Percentiles rank a stretch among this genome's conserved stretches.
These are phyloP conservation scores for Pristionchus mayeri DNA, from an alignment of 2,888 invertebrate genomes.

Conservation along the genomic window DNA sequence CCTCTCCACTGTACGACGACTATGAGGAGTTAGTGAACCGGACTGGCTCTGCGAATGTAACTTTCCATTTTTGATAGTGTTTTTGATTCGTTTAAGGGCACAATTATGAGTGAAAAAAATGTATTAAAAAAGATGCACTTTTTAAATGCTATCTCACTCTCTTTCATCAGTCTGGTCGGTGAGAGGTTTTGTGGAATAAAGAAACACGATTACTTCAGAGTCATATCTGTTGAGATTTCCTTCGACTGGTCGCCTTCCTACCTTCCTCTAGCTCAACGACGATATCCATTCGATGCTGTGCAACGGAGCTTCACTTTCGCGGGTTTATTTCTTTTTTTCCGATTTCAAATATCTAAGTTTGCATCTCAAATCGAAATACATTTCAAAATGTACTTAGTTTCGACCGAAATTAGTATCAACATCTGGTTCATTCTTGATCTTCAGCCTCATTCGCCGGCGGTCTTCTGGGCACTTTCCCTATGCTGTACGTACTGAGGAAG, in stretches of 20 bases:
- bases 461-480: background rate
- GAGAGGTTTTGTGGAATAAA: background rate
- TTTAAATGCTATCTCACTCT: background rate
- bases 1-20: background rate
- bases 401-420: too few relatives aligned
- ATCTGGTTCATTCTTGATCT: background rate
- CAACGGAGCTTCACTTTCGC: conserved; percentile 17
- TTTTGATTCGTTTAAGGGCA: background rate
- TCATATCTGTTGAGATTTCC: background rate
- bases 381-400: too few relatives aligned
- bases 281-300: background rate
- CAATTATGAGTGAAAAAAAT: too few relatives aligned
- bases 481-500: background rate
- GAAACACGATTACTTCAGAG: background rate
- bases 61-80: background rate
- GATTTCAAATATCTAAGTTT: background rate
- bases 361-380: background rate
- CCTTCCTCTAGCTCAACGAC: background rate
- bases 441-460: conserved; percentile 3
- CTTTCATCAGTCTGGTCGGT: background rate
- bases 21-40: background rate
- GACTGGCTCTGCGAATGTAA: background rate
- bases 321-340: background rate
- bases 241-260: background rate
- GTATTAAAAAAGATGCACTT: too few relatives aligned